Conservation (phyloP, 1,140 invertebrate genomes). For the Varroa destructor region DNA sequence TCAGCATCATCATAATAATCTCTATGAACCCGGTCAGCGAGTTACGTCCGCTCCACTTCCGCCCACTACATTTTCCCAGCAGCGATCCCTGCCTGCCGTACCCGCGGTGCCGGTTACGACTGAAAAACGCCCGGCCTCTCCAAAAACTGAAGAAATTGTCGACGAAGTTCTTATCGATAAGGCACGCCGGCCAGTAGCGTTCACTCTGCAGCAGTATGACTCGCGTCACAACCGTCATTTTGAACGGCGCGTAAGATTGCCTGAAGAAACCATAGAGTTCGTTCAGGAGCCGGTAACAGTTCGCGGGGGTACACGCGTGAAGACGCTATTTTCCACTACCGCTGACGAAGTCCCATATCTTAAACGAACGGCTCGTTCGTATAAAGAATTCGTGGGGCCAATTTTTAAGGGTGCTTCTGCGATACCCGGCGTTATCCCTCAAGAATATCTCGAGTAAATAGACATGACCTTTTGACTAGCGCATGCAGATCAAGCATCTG, state of each 20-base stretch:
- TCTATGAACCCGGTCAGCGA: neutral
- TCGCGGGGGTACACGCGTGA: neutral
- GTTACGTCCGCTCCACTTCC: neutral
- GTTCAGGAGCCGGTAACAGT: constrained; percentile 14
- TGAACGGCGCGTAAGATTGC: neutral
- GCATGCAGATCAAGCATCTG: no score
- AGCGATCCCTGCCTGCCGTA: constrained; percentile 1
- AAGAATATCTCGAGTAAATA: constrained; percentile 10
- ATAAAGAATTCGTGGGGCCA: constrained; percentile 17
- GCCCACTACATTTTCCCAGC: neutral
- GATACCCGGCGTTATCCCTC: constrained; percentile 15
- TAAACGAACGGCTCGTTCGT: constrained; percentile 21
- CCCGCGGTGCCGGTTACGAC: constrained; percentile 10
- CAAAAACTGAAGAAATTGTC: constrained; percentile 1
- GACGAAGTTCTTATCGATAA: constrained; percentile 22
- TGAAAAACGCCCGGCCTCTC: neutral
- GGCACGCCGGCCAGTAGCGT: neutral
- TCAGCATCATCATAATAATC: constrained; percentile 12
- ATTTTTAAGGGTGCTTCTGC: constrained; percentile 21
- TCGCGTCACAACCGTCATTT: constrained; percentile 6
- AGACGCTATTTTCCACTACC: neutral
- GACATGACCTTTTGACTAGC: no score
- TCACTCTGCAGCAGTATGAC: constrained; percentile 11
- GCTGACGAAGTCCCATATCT: constrained; percentile 22
- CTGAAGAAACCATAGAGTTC: constrained; percentile 11